Evolutionary conservation across 2,113 vertebrate genomes (phyloP).

Genomic region (Delphinapterus leucas): DNA sequence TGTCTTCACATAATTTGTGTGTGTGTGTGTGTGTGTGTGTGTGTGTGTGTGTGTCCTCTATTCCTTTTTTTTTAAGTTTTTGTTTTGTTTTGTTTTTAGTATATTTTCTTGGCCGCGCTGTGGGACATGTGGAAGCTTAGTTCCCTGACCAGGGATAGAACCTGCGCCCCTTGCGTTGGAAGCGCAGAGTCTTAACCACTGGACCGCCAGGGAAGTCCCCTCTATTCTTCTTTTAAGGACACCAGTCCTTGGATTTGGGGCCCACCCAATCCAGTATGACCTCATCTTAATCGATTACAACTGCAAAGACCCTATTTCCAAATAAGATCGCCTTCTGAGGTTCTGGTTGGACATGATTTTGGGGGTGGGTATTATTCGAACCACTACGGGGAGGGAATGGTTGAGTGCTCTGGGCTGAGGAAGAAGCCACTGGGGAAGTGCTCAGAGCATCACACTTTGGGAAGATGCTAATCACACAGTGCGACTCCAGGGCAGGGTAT

Average conservation of each 20-base stretch:
- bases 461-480: rapidly evolving
- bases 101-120: too few relatives aligned
- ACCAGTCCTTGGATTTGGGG: not conserved
- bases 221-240: not conserved
- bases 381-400: not conserved
- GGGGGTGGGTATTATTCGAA: not conserved
- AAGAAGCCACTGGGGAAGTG: rapidly evolving
- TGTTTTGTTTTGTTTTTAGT: too few relatives aligned
- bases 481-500: rapidly evolving
- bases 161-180: too few relatives aligned
- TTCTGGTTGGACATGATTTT: not conserved
- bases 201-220: too few relatives aligned
- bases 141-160: too few relatives aligned
- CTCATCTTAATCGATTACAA: not conserved
- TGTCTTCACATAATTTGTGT: not conserved
- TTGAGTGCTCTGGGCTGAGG: not conserved
- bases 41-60: not conserved
- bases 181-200: too few relatives aligned
- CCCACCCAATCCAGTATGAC: too few relatives aligned
- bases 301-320: not conserved
- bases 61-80: not conserved
- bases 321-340: not conserved
- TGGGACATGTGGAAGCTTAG: too few relatives aligned
- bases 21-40: not conserved
- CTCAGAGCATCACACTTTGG: not conserved